A percentile compares a stretch with the other conserved stretches of the same genome.
These are phyloP conservation scores for Hyaena hyaena DNA, from an alignment of 2,113 vertebrate species.

Conservation along the genomic window DNA sequence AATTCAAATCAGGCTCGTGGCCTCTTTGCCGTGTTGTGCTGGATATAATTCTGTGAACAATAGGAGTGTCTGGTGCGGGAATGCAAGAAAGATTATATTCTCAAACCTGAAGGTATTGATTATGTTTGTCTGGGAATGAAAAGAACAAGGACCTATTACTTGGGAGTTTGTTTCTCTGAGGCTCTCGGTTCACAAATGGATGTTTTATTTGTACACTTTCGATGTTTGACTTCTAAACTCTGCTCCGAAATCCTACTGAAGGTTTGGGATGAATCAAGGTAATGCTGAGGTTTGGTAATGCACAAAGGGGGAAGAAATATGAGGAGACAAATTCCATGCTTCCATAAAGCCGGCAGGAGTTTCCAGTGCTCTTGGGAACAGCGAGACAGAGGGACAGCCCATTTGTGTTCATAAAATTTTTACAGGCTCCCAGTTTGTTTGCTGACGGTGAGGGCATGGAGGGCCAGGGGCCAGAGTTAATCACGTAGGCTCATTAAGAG, in stretches of 20 bases:
- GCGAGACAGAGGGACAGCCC: neutral
- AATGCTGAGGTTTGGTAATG: neutral
- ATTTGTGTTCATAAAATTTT: neutral
- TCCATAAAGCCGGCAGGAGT: neutral
- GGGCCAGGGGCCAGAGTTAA: neutral
- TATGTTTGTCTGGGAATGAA: constrained; percentile 39
- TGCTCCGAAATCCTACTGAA: neutral
- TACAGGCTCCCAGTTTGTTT: neutral
- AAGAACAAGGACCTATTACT: neutral
- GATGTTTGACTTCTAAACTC: neutral
- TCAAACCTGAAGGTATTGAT: constrained; percentile 54
- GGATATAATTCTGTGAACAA: constrained; percentile 52
- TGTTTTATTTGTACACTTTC: neutral
- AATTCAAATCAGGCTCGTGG: neutral
- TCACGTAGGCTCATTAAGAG: neutral
- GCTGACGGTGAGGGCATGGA: neutral
- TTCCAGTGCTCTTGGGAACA: neutral
- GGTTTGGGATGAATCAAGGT: neutral
- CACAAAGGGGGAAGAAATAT: neutral
- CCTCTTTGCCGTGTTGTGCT: neutral
- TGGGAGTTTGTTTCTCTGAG: neutral
- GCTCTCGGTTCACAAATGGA: neutral
- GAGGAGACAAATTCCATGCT: neutral
- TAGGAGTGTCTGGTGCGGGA: neutral
- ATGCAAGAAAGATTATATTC: constrained; percentile 55